Conservation (phyloP, 2,888 invertebrate genomes). For the Eustalomyia histrio region DNA sequence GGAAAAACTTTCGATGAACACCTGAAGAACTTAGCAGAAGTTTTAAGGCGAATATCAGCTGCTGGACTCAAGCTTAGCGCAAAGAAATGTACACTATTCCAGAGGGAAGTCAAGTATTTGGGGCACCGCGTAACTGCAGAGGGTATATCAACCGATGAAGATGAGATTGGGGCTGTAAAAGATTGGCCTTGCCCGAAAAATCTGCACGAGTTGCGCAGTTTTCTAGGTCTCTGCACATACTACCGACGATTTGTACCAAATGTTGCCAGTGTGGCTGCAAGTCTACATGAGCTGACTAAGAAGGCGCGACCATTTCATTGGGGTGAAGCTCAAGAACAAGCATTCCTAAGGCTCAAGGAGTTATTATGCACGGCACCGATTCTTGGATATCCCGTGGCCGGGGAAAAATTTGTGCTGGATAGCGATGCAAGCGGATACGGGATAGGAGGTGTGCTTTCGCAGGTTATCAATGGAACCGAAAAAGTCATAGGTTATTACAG, state of each 20-base stretch:
- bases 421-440: conserved; percentile 39
- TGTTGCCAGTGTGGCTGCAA: too few relatives aligned
- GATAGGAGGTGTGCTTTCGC: conserved; percentile 45
- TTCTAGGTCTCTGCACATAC: conserved; percentile 46
- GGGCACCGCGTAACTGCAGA: too few relatives aligned
- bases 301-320: too few relatives aligned
- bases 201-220: not conserved
- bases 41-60: conserved; percentile 6
- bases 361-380: conserved; percentile 24
- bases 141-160: too few relatives aligned
- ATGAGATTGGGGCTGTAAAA: too few relatives aligned
- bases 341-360: conserved; percentile 15
- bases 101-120: conserved; percentile 15
- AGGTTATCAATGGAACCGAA: conserved; percentile 39
- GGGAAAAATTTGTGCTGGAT: conserved; percentile 40
- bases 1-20: too few relatives aligned
- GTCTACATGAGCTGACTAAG: too few relatives aligned
- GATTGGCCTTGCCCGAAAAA: too few relatives aligned
- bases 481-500: conserved; percentile 51
- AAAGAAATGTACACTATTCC: conserved; percentile 24
- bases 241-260: conserved; percentile 32
- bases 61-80: conserved; percentile 26
- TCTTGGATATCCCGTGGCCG: conserved; percentile 31
- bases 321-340: not conserved
- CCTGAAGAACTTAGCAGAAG: not conserved